Evolutionary conservation across 2,797 vertebrate genomes (phyloP).

Genomic region (Gobio occitaniae): DNA sequence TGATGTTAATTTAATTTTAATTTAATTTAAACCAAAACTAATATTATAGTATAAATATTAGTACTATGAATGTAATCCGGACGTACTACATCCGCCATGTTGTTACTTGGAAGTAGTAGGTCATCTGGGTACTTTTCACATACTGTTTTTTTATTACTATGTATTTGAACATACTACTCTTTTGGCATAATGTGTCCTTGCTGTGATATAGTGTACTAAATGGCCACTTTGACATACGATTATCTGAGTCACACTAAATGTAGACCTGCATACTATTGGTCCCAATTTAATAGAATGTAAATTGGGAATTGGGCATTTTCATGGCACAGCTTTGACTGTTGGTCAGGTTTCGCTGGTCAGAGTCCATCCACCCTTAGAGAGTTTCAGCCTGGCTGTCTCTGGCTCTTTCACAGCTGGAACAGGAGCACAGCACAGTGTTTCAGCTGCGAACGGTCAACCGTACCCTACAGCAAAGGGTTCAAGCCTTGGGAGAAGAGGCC

Average conservation of each 20-base stretch:
- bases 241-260: not conserved
- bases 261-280: not conserved
- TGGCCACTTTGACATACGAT: too few species aligned
- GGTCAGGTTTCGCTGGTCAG: constrained; percentile 9
- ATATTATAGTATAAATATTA: not conserved
- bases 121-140: not conserved
- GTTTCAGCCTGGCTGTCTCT: constrained; percentile 46
- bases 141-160: not conserved
- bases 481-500: constrained; percentile 75
- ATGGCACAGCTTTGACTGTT: not conserved
- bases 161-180: not conserved
- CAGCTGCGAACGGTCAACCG: constrained; percentile 80
- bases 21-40: not conserved
- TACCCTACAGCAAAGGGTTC: constrained; percentile 76
- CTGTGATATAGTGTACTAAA: too few species aligned
- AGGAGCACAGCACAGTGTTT: constrained; percentile 81
- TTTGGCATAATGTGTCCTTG: not conserved
- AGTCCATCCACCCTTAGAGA: not conserved
- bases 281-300: not conserved
- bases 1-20: not conserved
- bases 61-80: not conserved
- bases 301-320: not conserved
- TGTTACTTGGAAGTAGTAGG: not conserved
- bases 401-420: constrained; percentile 74
- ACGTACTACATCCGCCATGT: not conserved